Percentiles rank a stretch among this genome's conserved stretches.
Evolutionary conservation across 2,113 vertebrate species (phyloP).

Genomic region (Eleginops maclovinus): DNA sequence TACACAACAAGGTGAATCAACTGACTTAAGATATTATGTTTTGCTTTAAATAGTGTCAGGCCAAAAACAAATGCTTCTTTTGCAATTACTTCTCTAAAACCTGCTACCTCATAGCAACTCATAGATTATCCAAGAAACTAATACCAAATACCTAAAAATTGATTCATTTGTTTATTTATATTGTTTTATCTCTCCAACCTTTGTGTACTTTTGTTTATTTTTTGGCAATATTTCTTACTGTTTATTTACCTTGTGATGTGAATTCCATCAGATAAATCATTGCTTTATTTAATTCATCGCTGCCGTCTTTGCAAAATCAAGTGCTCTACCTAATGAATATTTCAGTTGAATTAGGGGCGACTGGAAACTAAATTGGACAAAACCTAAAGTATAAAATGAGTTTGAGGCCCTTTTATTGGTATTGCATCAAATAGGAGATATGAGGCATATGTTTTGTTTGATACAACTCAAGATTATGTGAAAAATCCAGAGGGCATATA

Average conservation of each 20-base stretch:
- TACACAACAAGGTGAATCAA: conserved; percentile 1
- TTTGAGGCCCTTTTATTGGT: background rate
- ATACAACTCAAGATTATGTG: conserved; percentile 13
- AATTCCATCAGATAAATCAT: conserved; percentile 8
- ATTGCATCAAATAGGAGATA: background rate
- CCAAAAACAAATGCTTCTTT: background rate
- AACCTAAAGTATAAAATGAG: background rate
- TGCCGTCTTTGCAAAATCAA: conserved; percentile 17
- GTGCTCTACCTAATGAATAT: background rate
- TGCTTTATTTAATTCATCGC: background rate
- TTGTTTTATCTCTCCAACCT: conserved; percentile 3
- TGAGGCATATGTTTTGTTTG: conserved; percentile 17
- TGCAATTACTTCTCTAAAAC: background rate
- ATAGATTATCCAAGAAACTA: background rate
- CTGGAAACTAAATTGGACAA: background rate
- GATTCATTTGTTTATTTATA: background rate
- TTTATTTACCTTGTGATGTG: conserved; percentile 4
- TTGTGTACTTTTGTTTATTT: background rate
- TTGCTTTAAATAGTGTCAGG: no score
- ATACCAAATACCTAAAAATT: background rate
- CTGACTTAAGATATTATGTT: no score
- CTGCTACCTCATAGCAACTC: background rate
- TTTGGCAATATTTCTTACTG: background rate
- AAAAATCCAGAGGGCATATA: conserved; percentile 5
- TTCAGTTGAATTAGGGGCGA: background rate